These are phyloP conservation scores for Halcyon badia DNA, from an alignment of 2,797 vertebrate species.

Conservation along the genomic window DNA sequence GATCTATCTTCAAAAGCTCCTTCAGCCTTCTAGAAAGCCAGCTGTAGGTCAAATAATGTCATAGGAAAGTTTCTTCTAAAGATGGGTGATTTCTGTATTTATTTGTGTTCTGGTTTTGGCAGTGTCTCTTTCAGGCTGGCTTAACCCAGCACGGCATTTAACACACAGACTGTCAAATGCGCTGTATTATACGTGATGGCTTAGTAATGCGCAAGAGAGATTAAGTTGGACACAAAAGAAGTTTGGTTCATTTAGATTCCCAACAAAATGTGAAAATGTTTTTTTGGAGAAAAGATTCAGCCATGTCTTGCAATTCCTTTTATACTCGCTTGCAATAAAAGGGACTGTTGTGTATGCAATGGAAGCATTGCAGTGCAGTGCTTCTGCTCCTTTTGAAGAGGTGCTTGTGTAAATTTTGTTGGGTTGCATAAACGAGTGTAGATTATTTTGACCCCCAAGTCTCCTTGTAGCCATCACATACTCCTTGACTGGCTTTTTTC, in stretches of 20 bases:
- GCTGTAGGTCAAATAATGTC: not conserved
- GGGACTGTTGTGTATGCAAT: not conserved
- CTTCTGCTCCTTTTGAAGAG: not conserved
- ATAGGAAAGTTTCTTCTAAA: not conserved
- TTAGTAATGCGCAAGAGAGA: not conserved
- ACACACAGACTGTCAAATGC: not conserved
- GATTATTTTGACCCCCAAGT: not conserved
- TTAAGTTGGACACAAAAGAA: not conserved
- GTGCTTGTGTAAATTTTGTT: not conserved
- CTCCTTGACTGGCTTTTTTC: not conserved
- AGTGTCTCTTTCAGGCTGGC: not conserved
- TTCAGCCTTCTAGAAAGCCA: not conserved
- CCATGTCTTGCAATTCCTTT: not conserved
- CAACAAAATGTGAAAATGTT: not conserved
- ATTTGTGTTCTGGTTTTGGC: not conserved
- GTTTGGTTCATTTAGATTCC: not conserved
- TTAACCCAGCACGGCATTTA: not conserved
- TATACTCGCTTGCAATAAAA: not conserved
- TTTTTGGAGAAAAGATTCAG: not conserved
- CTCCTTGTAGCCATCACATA: not conserved
- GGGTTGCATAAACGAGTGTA: not conserved
- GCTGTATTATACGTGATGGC: not conserved
- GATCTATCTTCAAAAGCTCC: not conserved
- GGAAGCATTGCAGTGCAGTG: not conserved
- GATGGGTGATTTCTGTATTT: not conserved